phyloP scores from a whole-genome alignment of 2,113 vertebrate species.

The Rostratula benghalensis region DNA sequence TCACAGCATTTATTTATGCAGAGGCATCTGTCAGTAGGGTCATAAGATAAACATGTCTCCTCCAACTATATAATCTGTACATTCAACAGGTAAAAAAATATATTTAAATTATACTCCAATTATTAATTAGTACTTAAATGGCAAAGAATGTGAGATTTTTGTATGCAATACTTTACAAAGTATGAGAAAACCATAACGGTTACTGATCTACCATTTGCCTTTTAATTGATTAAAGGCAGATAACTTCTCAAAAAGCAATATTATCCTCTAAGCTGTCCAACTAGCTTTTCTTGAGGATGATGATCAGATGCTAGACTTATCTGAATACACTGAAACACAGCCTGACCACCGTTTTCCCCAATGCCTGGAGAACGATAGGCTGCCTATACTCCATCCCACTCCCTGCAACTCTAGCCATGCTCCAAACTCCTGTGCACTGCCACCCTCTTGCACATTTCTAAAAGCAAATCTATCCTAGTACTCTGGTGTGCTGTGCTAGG shows the following conservation, averaged over 20 bases:
- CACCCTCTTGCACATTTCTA: not conserved
- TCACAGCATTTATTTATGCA: not conserved
- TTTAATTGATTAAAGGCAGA: not conserved
- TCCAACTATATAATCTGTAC: accelerated
- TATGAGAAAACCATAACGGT: not conserved
- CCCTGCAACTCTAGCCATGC: no score
- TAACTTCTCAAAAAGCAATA: not conserved
- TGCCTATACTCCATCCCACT: not conserved
- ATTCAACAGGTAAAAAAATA: not conserved
- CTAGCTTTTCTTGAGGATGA: not conserved
- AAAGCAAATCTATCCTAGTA: not conserved
- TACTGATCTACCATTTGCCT: not conserved
- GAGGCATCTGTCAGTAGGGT: not conserved
- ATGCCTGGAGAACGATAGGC: not conserved
- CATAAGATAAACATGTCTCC: accelerated
- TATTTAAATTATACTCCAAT: not conserved
- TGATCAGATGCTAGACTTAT: not conserved
- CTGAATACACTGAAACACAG: not conserved
- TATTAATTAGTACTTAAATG: not conserved
- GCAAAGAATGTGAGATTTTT: not conserved
- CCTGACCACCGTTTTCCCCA: not conserved
- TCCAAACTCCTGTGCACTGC: not conserved
- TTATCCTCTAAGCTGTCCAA: not conserved
- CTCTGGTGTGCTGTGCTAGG: not conserved
- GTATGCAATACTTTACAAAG: not conserved